Base-by-base conservation (phyloP, 1,140 invertebrate species). In the Lepidurus arcticus region DNA sequence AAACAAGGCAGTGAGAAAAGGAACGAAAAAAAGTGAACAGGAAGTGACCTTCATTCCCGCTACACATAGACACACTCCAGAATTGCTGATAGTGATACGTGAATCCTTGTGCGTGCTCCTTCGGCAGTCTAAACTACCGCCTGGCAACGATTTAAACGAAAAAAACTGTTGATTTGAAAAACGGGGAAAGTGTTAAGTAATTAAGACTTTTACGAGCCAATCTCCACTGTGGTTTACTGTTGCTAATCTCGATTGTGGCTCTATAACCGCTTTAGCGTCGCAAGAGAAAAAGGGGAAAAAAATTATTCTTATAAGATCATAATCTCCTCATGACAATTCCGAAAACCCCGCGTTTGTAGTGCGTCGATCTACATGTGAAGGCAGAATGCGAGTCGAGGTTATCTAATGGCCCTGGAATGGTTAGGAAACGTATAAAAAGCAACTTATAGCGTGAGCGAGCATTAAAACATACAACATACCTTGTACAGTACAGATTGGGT, bases 71-170 rank as follows among this genome's bases (percentile, higher is more conserved):
- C 3, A 34, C 34, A 34, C 34, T 34, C 34, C 3, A 34, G 34
- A 34, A 34, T 34, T 34, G 4, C 34, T 4, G 3, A 34, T 34
- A 34, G 34, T 34, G 34, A 34, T 34, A 34, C 34, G 34, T 34
- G 53, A 65, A 65, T 65, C 53, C 53, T 65, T n/a, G 53, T 65
- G 53, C 53, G 53, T 65, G 53, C 53, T 65, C 21, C 21, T 13
- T 65, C 16, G 1, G 5, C 21, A 21, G 53, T 65, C 16, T 65
- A 10, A 21, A 16, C 53, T 65, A 6, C 16, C n/a, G 16, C 16
- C 53, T 65, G 53, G 6, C 13, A 65, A 7, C 4, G 53, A 9
- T 13, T 65, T 65, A n/a, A n/a, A 13, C 1, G 13, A 65, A 65
- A 13, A 13, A 5, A 65, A 7, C 13, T 7, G 53, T 21, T 21